Base-by-base conservation (phyloP, 2,113 vertebrate species). In the Serinus canaria region DNA sequence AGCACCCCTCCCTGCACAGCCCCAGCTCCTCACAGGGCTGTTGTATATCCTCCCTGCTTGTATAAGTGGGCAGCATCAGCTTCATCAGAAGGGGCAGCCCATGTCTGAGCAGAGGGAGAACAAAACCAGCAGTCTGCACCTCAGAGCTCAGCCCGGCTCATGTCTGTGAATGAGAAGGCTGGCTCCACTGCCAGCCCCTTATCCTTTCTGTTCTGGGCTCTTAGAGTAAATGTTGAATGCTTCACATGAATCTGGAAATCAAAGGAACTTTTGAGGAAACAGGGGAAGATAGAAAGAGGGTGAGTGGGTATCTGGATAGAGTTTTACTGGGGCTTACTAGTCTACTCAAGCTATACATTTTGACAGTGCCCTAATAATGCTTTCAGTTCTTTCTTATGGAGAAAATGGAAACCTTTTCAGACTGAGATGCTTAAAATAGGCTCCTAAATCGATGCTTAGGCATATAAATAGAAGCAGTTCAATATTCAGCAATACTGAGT, bases 401-500 rank as follows among this genome's bases (percentile, higher is more conserved):
- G 66, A 68, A 94, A 94, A 92, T 63, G 8, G 81, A 91, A 92
- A 87, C 33, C 46, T 87, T 81, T 89, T 92, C 89, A 87, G 91
- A 79, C 41, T 46, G 62, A 89, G 49, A 37, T 89, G 70, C 81
- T 91, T 89, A 96, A 95, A 91, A 91, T 90, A 96, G 74, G 50
- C 21, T 85, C 46, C 27, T 83, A 82, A 95, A 68, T 87, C 17
- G 0, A 91, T 87, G 81, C 39, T 83, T 93, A 72, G 66, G 41
- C 47, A 43, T 87, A 90, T 92, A 95, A 95, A 95, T 91, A 94
- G 89, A 92, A 79, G 18, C 53, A 79, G 58, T 76, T 94, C 86
- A 24, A 84, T 95, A 92, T 91, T 92, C 78, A 91, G 84, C 67
- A 66, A 30, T 85, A 76, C 70, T 85, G 82, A 91, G 46, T 76